Percentiles rank a stretch among this genome's conserved stretches.
Evolutionary conservation across 2,797 vertebrate species (phyloP).

Genomic region (Arvicola amphibius): DNA sequence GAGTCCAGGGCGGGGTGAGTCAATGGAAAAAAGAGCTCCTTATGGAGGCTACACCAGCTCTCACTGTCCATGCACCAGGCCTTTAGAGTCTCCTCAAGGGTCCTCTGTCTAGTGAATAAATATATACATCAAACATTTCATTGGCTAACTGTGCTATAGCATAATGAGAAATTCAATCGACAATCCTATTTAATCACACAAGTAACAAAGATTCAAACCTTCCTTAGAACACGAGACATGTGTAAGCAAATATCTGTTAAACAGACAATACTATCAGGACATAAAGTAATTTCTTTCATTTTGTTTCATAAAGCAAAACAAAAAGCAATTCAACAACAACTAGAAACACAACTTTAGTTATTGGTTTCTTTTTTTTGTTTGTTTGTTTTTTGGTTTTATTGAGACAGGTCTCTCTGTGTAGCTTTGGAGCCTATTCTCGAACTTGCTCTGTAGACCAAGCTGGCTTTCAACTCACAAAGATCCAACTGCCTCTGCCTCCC

Average conservation of each 20-base stretch:
- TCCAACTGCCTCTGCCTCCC: too few species aligned
- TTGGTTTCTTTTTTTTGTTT: too few species aligned
- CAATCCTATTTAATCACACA: background rate
- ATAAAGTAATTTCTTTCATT: background rate
- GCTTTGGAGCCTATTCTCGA: too few species aligned
- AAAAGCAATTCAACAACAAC: background rate
- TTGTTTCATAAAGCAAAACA: background rate
- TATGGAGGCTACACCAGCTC: background rate
- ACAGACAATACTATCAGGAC: background rate
- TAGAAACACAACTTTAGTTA: background rate
- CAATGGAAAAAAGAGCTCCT: background rate
- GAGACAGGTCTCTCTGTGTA: too few species aligned
- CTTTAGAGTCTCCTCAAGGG: background rate
- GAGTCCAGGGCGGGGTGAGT: background rate
- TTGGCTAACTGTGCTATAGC: background rate
- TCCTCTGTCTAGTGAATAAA: background rate
- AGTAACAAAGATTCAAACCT: background rate
- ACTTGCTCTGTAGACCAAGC: too few species aligned
- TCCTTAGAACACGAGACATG: background rate
- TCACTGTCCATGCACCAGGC: background rate
- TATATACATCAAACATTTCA: background rate
- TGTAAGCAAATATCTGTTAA: background rate
- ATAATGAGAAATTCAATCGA: background rate
- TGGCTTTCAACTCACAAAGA: too few species aligned
- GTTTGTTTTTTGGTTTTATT: too few species aligned